Base-by-base conservation (phyloP, 1,140 invertebrate genomes). In the Elymnias hypermnestra region DNA sequence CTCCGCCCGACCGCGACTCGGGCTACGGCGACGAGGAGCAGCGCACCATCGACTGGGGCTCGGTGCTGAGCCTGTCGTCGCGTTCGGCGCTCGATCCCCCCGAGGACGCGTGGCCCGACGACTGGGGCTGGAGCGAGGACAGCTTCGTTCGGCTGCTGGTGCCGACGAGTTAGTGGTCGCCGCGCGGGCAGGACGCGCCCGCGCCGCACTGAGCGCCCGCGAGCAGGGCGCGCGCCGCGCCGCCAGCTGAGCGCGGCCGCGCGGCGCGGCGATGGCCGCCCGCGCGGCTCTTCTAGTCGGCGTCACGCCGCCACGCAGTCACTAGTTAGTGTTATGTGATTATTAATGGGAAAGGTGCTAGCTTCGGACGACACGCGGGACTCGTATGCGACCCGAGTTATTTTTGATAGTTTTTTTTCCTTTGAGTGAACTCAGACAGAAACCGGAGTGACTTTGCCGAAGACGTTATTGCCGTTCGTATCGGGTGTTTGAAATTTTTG, bases 41-140 rank as follows among this genome's bases (percentile, higher is more conserved):
- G 72, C 89, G 92, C 35, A 90, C 92, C 49, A 95, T 96, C 72
- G 95, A 96, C 82, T 96, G 95, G 95, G 93, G 95, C 63, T 95
- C 94, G 18, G 95, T 96, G 55, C 88, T 97, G 23, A 95, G 93
- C 63, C 88, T 96, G 8, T 94, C 93, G 44, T 93, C 92, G 38
- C 92, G 95, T 58, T 94, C 93, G 40, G 94, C 94, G 63, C 85
- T 95, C 13, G 94, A 95, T 77, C 92, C 94, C 10, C 86, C 94
- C 53, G 94, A 94, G 74, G 94, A 94, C 83, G 67, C 76, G 53
- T 83, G 78, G 82, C 70, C 68, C 64, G 79, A 79, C 71, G 77
- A 81, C 63, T 84, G 79, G 75, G 77, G 72, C 69, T 81, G 72
- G 76, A 68, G 69, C 72, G 83, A 86, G 74, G 84, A 87, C 73